These are phyloP conservation scores for Pseudocheirus occidentalis DNA, from an alignment of 2,797 vertebrate species.

Conservation along the genomic window DNA sequence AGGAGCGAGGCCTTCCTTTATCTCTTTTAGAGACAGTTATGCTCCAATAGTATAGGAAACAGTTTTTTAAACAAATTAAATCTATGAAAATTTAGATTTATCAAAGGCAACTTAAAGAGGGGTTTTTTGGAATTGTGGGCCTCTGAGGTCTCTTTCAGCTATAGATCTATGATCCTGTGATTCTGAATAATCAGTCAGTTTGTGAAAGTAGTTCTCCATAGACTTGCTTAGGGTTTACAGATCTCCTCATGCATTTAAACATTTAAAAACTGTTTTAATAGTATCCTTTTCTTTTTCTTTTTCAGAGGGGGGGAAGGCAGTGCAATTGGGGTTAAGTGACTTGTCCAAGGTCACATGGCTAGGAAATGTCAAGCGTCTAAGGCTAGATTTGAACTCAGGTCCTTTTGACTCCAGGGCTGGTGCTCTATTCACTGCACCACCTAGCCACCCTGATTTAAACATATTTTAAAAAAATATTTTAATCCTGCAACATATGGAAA, in stretches of 20 bases:
- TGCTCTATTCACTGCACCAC: too few relatives aligned
- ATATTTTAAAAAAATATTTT: background rate
- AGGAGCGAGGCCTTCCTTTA: background rate
- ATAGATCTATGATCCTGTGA: background rate
- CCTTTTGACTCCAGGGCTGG: too few relatives aligned
- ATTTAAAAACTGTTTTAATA: background rate
- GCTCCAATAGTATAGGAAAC: background rate
- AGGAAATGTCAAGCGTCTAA: too few relatives aligned
- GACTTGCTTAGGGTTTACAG: background rate
- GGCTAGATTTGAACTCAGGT: too few relatives aligned
- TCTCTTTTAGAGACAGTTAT: background rate
- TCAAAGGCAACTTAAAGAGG: background rate
- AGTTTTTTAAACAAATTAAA: background rate
- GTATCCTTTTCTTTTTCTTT: too few relatives aligned
- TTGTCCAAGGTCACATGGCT: too few relatives aligned
- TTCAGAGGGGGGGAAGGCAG: too few relatives aligned
- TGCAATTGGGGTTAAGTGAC: too few relatives aligned
- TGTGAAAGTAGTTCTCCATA: background rate
- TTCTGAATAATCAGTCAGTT: background rate
- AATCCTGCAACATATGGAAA: background rate
- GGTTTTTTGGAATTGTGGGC: background rate
- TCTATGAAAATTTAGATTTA: background rate
- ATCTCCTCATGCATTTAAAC: background rate
- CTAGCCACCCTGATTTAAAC: background rate
- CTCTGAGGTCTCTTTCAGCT: background rate